Percentiles rank a stretch among this genome's conserved stretches.
Evolutionary conservation across 2,888 invertebrate genomes (phyloP).

Genomic region (Diarsia mendica): DNA sequence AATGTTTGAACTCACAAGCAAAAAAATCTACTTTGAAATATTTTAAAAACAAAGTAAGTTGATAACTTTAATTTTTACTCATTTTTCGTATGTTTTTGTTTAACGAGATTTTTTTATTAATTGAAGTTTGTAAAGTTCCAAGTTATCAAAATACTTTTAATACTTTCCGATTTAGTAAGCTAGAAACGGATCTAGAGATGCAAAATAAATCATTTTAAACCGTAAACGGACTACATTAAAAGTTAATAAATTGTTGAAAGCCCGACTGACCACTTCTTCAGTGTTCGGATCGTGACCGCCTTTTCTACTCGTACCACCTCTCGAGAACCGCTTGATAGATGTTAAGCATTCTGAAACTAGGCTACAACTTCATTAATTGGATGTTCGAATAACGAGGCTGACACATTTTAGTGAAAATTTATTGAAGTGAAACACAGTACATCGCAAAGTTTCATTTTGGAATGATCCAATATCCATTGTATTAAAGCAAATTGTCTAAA

Average conservation of each 20-base stretch:
- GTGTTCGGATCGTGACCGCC: slow-evolving; percentile 39
- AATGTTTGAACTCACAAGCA: not conserved
- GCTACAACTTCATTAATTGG: slow-evolving; percentile 24
- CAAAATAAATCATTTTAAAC: not conserved
- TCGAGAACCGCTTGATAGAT: slow-evolving; percentile 31
- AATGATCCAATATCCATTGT: too few relatives aligned
- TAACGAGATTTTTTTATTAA: too few relatives aligned
- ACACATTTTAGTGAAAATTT: not conserved
- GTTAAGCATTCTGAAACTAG: slow-evolving; percentile 45
- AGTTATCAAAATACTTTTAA: not conserved
- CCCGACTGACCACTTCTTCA: slow-evolving; percentile 36
- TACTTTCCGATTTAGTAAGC: not conserved
- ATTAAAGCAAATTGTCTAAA: not conserved
- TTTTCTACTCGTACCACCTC: slow-evolving; percentile 36
- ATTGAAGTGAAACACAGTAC: not conserved
- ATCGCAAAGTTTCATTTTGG: not conserved
- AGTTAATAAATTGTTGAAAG: not conserved
- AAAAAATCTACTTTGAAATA: too few relatives aligned
- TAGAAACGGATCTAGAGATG: not conserved
- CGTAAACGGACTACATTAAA: not conserved
- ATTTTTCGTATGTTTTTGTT: too few relatives aligned
- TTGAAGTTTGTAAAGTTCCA: not conserved
- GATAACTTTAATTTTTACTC: too few relatives aligned
- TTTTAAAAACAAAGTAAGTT: too few relatives aligned
- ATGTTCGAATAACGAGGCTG: slow-evolving; percentile 15